Evolutionary conservation across 2,888 invertebrate species (phyloP).

Genomic region (Protonemura montana): DNA sequence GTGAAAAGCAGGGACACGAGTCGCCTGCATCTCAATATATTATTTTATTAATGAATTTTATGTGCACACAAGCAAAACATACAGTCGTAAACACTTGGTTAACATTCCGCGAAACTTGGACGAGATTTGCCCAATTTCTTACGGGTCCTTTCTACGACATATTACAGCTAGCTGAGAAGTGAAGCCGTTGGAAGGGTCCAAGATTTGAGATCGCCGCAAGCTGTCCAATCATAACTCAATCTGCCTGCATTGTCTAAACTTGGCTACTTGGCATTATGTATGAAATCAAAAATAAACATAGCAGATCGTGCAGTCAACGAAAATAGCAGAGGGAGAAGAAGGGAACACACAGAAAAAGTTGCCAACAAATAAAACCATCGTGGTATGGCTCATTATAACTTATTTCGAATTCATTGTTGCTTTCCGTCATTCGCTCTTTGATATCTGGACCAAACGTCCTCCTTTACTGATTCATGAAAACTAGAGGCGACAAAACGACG

Average conservation of each 20-base stretch:
- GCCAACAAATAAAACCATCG: slow-evolving; percentile 27
- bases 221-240: slow-evolving; percentile 36
- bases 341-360: background rate
- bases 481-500: background rate
- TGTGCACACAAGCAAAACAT: slow-evolving; percentile 29
- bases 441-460: background rate
- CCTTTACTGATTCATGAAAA: background rate
- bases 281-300: slow-evolving; percentile 37
- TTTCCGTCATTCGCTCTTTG: slow-evolving; percentile 10
- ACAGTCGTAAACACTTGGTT: slow-evolving; percentile 21
- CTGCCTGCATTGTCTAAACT: slow-evolving; percentile 47
- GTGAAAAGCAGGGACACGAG: background rate
- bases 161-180: background rate
- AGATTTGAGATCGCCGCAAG: background rate
- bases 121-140: slow-evolving; percentile 18
- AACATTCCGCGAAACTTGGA: background rate
- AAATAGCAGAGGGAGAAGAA: slow-evolving; percentile 1
- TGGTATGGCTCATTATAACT: slow-evolving; percentile 12
- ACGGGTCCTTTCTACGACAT: background rate
- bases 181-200: slow-evolving; percentile 3
- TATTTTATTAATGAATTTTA: slow-evolving; percentile 28
- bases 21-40: background rate
- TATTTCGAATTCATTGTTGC: slow-evolving; percentile 36
- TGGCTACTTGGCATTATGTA: slow-evolving; percentile 43
- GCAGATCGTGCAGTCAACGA: slow-evolving; percentile 29